Evolutionary conservation across 2,113 vertebrate genomes (phyloP), one percentile per base, ranked within the genome.

Genomic region (Bubo scandiacus): DNA sequence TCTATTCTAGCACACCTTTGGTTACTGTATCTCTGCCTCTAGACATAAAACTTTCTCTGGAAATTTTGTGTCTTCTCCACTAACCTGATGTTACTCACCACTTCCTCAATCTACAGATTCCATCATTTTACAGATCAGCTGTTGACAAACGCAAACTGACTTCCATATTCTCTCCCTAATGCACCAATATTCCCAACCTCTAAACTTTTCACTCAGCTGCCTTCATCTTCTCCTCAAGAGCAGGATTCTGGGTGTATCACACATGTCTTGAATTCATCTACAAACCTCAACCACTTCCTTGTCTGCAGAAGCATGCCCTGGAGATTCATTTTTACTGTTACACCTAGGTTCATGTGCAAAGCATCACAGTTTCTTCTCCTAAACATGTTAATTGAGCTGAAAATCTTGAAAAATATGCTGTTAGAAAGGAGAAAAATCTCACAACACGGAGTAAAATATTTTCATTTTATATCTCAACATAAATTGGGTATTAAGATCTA

Each of bases 271-370:
- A 36, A 36, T 5, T 1, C 15, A 59, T 26, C 23, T 23, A 55
- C 66, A 67, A 77, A 16, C 11, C 11, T 58, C 58, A 71, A 32
- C 15, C 40, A 42, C 65, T 43, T 71, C 51, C 14, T 54, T 55
- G 26, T 13, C 36, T 25, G 11, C 23, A 20, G 7, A 62, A 36
- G 6, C 10, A 10, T n/a, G 17, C 67, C 21, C 58, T 66, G 26
- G 25, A 78, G 25, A 43, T 36, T 70, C 5, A 36, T 34, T 62
- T 87, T 42, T 45, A 61, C 22, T 40, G 22, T 67, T 65, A 67
- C 2, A 11, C 27, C 52, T 38, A 38, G 4, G 18, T 19, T 78
- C 8, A 34, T 0, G 0, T 16, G 14, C 25, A 87, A 32, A 68
- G 2, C 8, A 3, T 21, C 40, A 16, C 26, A 22, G 36, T 42